These are phyloP conservation scores for Rhodophaea formosa DNA, from an alignment of 2,888 invertebrate species.

Conservation along the genomic window DNA sequence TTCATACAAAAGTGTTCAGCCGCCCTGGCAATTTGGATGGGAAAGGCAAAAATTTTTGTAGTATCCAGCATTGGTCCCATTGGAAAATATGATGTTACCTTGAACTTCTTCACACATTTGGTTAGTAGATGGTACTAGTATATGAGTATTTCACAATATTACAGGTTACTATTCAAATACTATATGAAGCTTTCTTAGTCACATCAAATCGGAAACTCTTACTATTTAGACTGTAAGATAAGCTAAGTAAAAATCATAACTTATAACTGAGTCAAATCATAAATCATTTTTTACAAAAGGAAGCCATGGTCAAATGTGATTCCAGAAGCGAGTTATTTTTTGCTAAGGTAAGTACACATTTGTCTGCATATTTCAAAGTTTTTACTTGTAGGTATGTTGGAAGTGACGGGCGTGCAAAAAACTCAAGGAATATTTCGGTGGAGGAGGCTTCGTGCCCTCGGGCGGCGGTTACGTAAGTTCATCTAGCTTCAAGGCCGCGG, in stretches of 20 bases:
- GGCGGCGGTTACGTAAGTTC: constrained; percentile 77
- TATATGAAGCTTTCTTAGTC: no score
- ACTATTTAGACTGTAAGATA: no score
- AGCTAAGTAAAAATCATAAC: not conserved
- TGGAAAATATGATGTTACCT: no score
- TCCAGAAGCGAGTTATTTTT: constrained; percentile 29
- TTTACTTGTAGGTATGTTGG: constrained; percentile 42
- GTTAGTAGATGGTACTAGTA: no score
- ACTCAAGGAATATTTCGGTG: constrained; percentile 70
- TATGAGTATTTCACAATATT: no score
- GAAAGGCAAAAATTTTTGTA: no score
- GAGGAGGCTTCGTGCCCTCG: constrained; percentile 67
- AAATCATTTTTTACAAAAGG: constrained; percentile 21
- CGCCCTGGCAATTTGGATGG: no score
- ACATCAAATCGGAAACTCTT: no score
- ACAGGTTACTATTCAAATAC: no score
- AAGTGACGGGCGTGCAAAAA: constrained; percentile 67
- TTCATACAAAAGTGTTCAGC: no score
- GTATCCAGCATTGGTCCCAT: no score
- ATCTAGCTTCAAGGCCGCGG: constrained; percentile 80
- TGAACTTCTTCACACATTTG: no score
- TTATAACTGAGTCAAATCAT: not conserved
- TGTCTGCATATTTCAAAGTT: constrained; percentile 27
- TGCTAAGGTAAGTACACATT: constrained; percentile 20
- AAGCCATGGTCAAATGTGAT: constrained; percentile 17